Evolutionary conservation across 2,797 vertebrate species (phyloP), one percentile per base, ranked within the genome.

Genomic region (Ataeniobius toweri): DNA sequence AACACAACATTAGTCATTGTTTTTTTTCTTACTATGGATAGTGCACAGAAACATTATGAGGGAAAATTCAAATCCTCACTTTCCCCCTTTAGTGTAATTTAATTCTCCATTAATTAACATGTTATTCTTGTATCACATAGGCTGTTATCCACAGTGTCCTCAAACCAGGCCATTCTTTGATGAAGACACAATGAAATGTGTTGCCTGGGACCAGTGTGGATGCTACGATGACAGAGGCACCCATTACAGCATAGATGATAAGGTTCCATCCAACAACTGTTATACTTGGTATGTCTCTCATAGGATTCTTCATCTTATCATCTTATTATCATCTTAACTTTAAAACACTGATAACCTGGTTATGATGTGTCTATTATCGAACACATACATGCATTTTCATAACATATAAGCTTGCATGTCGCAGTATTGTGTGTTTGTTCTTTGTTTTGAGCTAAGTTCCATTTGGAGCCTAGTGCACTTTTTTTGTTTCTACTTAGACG

Each of bases 131-230:
- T 73, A 20, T 81, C 78, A 0, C 85, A 68, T 46, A 99, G 98
- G 98, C 48, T 99, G 98, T 88, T 99, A 99, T 89, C 97, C 98
- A 76, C 88, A 95, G 8, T 99, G 98, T 86, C 96, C 98, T 24
- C 74, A 88, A 1, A 80, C 80, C 8, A 76, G 95, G 1, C 95
- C 97, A 14, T 97, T 96, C 92, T 98, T 98, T 81, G 94, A 99
- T 79, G 97, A 99, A 89, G 96, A 97, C 77, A 85, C 61, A 5
- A 99, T 98, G 97, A 93, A 85, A 9, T 99, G 98, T 0, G 96
- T 98, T 44, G 41, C 89, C 28, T 91, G 91, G 88, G 71, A 93
- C 31, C 20, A 86, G 0, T 98, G 97, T 63, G 96, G 97, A 70
- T 99, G 98, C 89, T 98, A 96, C 0, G 95, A 96, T 48, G 41